Evolutionary conservation across 2,888 invertebrate species (phyloP), one percentile per base, ranked within the genome.

Genomic region (Gasteruption jaculator): DNA sequence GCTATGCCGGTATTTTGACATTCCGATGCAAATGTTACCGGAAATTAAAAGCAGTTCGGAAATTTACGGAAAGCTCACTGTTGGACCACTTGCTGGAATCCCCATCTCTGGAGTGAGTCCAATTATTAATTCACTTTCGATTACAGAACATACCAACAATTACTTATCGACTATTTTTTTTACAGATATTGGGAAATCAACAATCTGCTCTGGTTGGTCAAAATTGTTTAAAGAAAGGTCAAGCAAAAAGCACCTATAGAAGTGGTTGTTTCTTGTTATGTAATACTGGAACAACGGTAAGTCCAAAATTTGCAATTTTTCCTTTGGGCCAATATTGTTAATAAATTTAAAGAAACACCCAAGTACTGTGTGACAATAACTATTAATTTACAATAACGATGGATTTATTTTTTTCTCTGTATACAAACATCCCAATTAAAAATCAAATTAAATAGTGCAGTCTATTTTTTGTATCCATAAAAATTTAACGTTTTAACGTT

Each of bases 261-360:
- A 91, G 93, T 36, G 96, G 95, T 0, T 95, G 95, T 56, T 97
- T 97, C 71, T 74, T 97, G 14, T 76, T 99, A 0, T 95, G 91
- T 72, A 99, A 99, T 67, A 97, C 96, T 0, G 99, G 99, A 1
- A 76, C 80, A 0, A 77, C 81, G 38, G 81, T 82, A 64, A 34
- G 50, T 45, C 11, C 14, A 5, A 12, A 4, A n/a, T 12, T 14
- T n/a, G n/a, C n/a, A n/a, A n/a, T n/a, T n/a, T n/a, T n/a, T n/a
- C n/a, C n/a, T n/a, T n/a, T n/a, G n/a, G n/a, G n/a, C n/a, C n/a
- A n/a, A n/a, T n/a, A n/a, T n/a, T n/a, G n/a, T n/a, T n/a, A 40
- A 33, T 16, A 25, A 26, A 20, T 20, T 19, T 18, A 29, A 8
- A 6, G n/a, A 29, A 30, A 18, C 16, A 8, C 14, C 29, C 31